Base-by-base conservation (phyloP, 2,797 vertebrate genomes). In the Ispidina lecontei region DNA sequence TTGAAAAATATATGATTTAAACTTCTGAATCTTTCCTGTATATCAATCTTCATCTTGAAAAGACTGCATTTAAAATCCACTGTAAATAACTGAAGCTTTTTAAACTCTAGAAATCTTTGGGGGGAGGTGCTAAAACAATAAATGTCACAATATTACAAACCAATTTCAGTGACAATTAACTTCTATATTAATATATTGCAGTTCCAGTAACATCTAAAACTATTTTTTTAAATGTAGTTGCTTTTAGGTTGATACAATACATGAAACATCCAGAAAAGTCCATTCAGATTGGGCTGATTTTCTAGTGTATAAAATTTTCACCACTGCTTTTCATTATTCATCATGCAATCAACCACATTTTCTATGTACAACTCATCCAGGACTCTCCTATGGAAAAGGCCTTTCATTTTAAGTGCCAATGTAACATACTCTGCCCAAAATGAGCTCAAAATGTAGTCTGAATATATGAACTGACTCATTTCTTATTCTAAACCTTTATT, bases 371-470 rank as follows among this genome's bases (percentile, higher is more conserved):
- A n/a, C 54, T 43, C 89, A 58, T 72, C 7, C 41, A 82, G 73
- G 55, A 33, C 74, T 58, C 65, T 44, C 44, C 31, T 84, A 55
- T 20, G n/a, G 67, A 37, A 51, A 85, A 16, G 28, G 39, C 44
- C 47, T 58, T 46, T 12, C 28, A 72, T 46, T 84, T 63, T 59
- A 77, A 68, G 35, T 67, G 39, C 29, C 16, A 31, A 71, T 26
- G 31, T 39, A 31, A 21, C n/a, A 85, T 7, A 23, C 35, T 80
- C 82, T 82, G 41, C 43, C 86, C 84, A 46, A 88, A 95, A 94
- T 54, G 67, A 93, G 80, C 84, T 90, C 82, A 78, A 94, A 87
- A 52, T 11, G 23, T 64, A 84, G 72, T 67, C 52, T 63, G 71
- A 76, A 56, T n/a, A 37, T 23, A 29, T 77, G 54, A 47, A 67